Evolutionary conservation across 2,888 invertebrate species (phyloP).

Genomic region (Agrotis ipsilon): DNA sequence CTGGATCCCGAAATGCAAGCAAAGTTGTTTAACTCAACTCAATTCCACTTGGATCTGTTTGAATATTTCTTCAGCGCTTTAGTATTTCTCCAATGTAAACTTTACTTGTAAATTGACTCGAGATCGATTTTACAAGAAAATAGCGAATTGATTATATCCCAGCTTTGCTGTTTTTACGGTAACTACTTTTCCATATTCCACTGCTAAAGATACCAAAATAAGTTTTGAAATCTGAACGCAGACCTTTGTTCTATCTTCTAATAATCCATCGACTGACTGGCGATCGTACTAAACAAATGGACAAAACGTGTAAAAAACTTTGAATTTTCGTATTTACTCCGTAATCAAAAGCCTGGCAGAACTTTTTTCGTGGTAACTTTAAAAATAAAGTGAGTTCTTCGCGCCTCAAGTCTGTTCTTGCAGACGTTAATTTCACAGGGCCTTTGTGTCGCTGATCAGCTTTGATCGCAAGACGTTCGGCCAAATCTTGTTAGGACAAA

Average conservation of each 20-base stretch:
- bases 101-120: conserved; percentile 41
- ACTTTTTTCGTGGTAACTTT: conserved; percentile 36
- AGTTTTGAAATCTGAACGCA: not conserved
- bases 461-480: conserved; percentile 74
- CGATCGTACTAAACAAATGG: not conserved
- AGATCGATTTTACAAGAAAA: conserved; percentile 21
- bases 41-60: not conserved
- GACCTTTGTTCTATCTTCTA: conserved; percentile 13
- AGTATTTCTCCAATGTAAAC: conserved; percentile 24
- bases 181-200: not conserved
- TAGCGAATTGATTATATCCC: conserved; percentile 11
- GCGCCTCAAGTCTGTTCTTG: conserved; percentile 71
- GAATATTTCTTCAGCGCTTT: conserved; percentile 10
- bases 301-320: conserved; percentile 15
- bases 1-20: not conserved
- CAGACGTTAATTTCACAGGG: conserved; percentile 76
- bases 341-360: conserved; percentile 29
- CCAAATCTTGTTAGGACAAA: conserved; percentile 87
- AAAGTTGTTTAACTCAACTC: not conserved
- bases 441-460: conserved; percentile 75
- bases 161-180: not conserved
- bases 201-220: not conserved
- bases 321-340: conserved; percentile 33
- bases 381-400: conserved; percentile 64
- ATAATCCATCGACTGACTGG: not conserved